Conservation (phyloP, 2,888 invertebrate genomes). For the Teleogryllus oceanicus region DNA sequence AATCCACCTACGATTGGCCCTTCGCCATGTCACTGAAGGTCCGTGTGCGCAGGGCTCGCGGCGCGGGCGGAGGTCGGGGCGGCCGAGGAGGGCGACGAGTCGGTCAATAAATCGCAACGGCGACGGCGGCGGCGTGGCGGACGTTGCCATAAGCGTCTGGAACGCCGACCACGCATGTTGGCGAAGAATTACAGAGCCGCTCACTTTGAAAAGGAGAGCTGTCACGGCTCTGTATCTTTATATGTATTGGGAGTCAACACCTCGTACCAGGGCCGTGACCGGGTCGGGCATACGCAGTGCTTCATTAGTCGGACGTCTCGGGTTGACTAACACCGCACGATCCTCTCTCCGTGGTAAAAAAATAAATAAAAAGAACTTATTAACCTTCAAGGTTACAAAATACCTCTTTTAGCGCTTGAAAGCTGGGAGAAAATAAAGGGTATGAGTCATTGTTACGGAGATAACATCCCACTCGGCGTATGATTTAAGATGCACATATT, state of each 20-base stretch:
- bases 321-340: neutral
- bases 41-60: too few relatives aligned
- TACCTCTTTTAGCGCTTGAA: conserved; percentile 9
- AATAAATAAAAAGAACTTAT: neutral
- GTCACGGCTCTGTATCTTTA: neutral
- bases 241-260: conserved; percentile 9
- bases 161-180: neutral
- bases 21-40: too few relatives aligned
- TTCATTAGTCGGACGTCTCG: neutral
- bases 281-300: conserved; percentile 18
- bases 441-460: conserved; percentile 7
- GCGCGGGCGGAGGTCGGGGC: too few relatives aligned
- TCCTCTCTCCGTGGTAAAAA: neutral
- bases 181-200: conserved; percentile 1
- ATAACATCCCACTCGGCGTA: neutral
- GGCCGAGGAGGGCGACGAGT: neutral
- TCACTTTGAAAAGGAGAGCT: conserved; percentile 9
- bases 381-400: conserved; percentile 9
- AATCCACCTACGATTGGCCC: too few relatives aligned
- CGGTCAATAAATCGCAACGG: neutral
- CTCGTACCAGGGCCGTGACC: neutral
- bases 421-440: neutral
- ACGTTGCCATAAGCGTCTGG: neutral
- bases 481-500: conserved; percentile 6
- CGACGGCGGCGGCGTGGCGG: neutral